Evolutionary conservation across 2,797 vertebrate species (phyloP), one percentile per base, ranked within the genome.

Genomic region (Eupleurogrammus muticus): DNA sequence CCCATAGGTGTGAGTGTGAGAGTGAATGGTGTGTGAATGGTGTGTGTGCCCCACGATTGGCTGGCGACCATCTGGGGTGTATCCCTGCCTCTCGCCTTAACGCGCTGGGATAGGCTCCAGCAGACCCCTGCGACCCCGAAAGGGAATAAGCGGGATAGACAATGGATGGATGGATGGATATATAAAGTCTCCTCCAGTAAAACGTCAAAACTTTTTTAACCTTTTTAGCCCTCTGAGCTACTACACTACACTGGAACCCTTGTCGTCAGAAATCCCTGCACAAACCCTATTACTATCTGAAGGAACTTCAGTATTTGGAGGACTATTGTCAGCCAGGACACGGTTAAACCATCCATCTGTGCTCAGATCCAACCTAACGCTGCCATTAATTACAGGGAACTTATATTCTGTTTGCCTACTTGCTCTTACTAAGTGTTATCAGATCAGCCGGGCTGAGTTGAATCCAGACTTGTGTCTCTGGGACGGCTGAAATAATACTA

Each of bases 361-460:
- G 59, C 77, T 82, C 61, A 72, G 70, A 89, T 85, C 83, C 68
- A 70, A 47, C 80, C 70, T 81, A 68, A 84, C 81, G 62, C 83
- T 61, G 70, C 80, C 84, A 88, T 89, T 87, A 90, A 90, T 91
- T 90, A 90, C 80, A 53, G 70, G 66, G 53, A 83, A 74, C 77
- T 87, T 87, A 77, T 63, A 77, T 59, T 80, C 20, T 83, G 81
- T 88, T 87, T 85, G 79, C 71, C 82, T 84, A 60, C 85, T 84
- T 87, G 80, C 84, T 77, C 66, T 72, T 78, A 79, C 81, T 81
- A 68, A 81, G 76, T 85, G 79, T 83, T 90, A 87, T 90, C 87
- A 79, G 84, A 89, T 90, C 77, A 79, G 77, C 47, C 48, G 70
- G 57, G 70, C 72, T 23, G 17, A 82, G 73, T 46, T 76, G 69